Evolutionary conservation across 2,888 invertebrate species (phyloP), one percentile per base, ranked within the genome.

Genomic region (Plebejus anna): DNA sequence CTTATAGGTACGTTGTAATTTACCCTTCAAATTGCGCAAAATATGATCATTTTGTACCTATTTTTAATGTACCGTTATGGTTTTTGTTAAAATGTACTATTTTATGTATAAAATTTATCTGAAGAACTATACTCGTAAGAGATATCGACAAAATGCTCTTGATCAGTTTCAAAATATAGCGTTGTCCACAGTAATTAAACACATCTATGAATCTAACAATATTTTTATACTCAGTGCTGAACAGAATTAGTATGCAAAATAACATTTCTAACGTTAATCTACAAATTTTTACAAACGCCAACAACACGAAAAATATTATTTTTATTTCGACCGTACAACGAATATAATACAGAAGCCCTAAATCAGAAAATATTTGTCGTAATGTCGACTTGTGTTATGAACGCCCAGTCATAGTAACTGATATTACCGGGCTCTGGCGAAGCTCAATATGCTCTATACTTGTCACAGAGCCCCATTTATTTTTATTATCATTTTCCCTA

Each of bases 401-500:
- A 73, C 73, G 51, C 72, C 72, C 7, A 51, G 73, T 73, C 73
- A 73, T 73, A 6, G 73, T 73, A 32, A 73, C 73, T 73, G 47
- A 73, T 73, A 73, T 73, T 73, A 73, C 73, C 51, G 32, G 32
- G 73, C 28, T 73, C 73, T 73, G 73, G 73, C 73, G 32, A 73
- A 22, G 55, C 73, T 73, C 73, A 73, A 73, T 51, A 51, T 73
- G 73, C 51, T 72, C 42, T 51, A 73, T 73, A 73, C 73, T 73
- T 73, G 73, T 73, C 73, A 51, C 73, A 73, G 32, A 51, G 73
- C 51, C 73, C 51, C 73, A 32, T 73, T 73, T 55, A 73, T 73
- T 73, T 73, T 73, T 73, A 73, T 73, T 73, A 73, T 73, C 51
- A 51, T 55, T 73, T 73, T 73, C 73, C 51, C 55, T 73, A 73